Evolutionary conservation across 1,140 invertebrate species (phyloP), one percentile per base, ranked within the genome.

Genomic region (Trichonephila clavata): DNA sequence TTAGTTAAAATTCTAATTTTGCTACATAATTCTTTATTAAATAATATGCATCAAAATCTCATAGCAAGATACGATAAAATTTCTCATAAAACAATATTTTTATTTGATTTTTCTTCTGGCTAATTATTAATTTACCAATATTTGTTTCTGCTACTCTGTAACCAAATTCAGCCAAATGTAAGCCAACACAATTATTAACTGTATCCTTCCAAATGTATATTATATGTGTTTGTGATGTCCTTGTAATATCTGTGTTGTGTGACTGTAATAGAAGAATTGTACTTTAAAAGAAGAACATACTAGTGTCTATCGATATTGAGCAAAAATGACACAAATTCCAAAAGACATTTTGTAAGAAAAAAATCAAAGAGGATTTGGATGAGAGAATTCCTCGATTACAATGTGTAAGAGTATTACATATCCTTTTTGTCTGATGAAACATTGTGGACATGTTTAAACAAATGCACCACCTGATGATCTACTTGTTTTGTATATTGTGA

Each of bases 181-280:
- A 63, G 0, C 61, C 21, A 24, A 16, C 71, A 16, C 71, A 32
- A 27, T 32, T 6, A 24, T 32, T 27, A 77, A 32, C 71, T 24
- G 21, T 18, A 32, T 77, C 71, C 71, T 77, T 77, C 71, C 71
- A 77, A 77, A 10, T 39, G 24, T 27, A 32, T 13, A 32, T 39
- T 32, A 77, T 77, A 77, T 10, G 24, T 77, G 71, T 77, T 77
- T 77, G 71, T 77, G 71, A 27, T 24, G 71, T 77, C 71, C 71
- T 77, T 77, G 24, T 63, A 63, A 50, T 50, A 50, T 63, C 7
- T 18, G 16, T 63, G 20, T 63, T 18, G 61, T 63, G 1, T 63
- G 24, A 16, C 32, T 39, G 2, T 50, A 50, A 50, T 5, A 50
- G 10, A 50, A 10, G 3, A 50, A 50, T n/a, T 32, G 27, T 71